phyloP scores from a whole-genome alignment of 2,113 vertebrate genomes.

The Trematomus loennbergii region DNA sequence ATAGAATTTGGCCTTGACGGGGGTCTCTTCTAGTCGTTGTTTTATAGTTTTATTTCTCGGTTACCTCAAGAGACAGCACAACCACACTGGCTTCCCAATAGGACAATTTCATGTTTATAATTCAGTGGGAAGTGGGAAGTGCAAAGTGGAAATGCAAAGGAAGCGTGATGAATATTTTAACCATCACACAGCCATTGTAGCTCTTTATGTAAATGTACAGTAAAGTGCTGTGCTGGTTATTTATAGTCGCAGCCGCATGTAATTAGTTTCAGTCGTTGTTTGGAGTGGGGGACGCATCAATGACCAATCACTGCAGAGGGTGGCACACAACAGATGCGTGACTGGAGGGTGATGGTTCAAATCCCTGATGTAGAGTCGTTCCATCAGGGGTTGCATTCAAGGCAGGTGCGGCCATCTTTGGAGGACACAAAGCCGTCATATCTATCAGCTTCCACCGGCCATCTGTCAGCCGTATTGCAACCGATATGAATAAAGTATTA shows the following conservation, averaged over 20 bases:
- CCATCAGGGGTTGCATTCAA: too few species aligned
- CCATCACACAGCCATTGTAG: conserved; percentile 57
- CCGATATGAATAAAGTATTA: too few species aligned
- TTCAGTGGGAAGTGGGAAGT: conserved; percentile 31
- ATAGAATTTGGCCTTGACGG: too few species aligned
- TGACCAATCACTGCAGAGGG: not conserved
- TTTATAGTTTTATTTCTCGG: not conserved
- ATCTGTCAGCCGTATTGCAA: too few species aligned
- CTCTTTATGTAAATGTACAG: conserved; percentile 60
- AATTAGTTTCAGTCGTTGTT: conserved; percentile 47
- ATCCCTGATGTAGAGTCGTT: not conserved
- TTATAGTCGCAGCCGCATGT: conserved; percentile 51
- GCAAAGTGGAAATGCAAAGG: conserved; percentile 27
- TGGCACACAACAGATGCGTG: conserved; percentile 12
- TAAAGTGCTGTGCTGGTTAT: conserved; percentile 58
- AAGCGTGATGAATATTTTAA: conserved; percentile 65
- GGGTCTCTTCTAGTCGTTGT: too few species aligned
- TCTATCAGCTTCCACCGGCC: too few species aligned
- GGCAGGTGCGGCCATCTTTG: too few species aligned
- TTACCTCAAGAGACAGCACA: not conserved
- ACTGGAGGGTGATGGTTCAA: conserved; percentile 1
- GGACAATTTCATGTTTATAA: conserved; percentile 15
- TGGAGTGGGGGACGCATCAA: conserved; percentile 22
- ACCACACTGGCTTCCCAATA: not conserved
- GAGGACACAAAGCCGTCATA: too few species aligned